Base-by-base conservation (phyloP, 2,113 vertebrate genomes). In the Isichthys henryi region DNA sequence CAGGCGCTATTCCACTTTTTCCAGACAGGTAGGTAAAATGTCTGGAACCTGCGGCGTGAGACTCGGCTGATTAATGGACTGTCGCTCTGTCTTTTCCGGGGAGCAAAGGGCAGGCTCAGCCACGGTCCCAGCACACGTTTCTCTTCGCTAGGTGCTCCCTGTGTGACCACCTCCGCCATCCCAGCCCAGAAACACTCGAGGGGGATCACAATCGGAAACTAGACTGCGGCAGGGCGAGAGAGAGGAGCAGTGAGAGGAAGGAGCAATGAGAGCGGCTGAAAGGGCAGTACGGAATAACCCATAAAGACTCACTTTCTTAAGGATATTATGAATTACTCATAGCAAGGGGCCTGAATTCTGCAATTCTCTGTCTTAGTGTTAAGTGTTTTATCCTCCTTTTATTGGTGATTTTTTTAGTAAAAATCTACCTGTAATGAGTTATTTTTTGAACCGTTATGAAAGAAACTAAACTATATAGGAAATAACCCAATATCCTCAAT, bases 51-150 rank as follows among this genome's bases (percentile, higher is more conserved):
- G 21, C 87, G 3, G 45, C 23, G 74, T 13, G 13, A 83, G 31
- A 15, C 88, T 13, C 19, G 48, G 45, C 88, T 82, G 70, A 89
- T 82, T 89, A 89, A 89, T 89, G 66, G 49, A 53, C 88, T 83
- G 49, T 82, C 74, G 52, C 74, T 11, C 70, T 49, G 5, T 43
- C 74, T 80, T 89, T 77, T 23, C 70, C 1, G 39, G 53, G 35
- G 39, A 83, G 27, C 88, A 53, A 52, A 82, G 48, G 70, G 19
- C 88, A 82, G 31, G 19, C n/a, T 52, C 8, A 8, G 43, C 74
- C 66, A 5, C 0, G 9, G 43, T 27, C 19, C 35, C 27, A 7
- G 88, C 46, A 53, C 27, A 11, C 19, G 46, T 17, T 35, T 2
- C 21, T 35, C 3, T 27, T 17, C 56, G 10, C 31, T 53, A 43